Conservation (phyloP, 1,140 invertebrate species). For the Zophobas morio region DNA sequence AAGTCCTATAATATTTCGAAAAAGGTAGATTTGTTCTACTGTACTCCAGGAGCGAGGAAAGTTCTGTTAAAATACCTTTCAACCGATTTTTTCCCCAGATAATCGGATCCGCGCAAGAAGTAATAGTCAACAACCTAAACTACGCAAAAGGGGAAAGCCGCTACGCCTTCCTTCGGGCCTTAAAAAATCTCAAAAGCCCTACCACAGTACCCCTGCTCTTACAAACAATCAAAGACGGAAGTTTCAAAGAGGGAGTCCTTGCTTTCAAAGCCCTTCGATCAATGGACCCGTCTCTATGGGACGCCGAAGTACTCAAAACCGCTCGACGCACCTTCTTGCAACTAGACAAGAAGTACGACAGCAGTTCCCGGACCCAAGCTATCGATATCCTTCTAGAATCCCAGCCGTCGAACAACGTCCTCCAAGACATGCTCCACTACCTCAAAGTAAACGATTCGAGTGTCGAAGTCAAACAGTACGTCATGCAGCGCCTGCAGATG, state of each 20-base stretch:
- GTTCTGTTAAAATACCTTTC: too few species aligned
- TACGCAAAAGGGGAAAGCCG: constrained; percentile 73
- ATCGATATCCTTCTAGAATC: constrained; percentile 80
- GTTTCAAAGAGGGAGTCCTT: constrained; percentile 71
- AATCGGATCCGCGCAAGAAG: constrained; percentile 66
- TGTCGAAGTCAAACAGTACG: constrained; percentile 79
- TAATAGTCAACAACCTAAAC: constrained; percentile 70
- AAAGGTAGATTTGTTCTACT: too few species aligned
- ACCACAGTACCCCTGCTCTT: constrained; percentile 74
- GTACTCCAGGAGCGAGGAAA: too few species aligned
- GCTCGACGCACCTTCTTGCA: constrained; percentile 78
- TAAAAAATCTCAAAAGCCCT: constrained; percentile 77
- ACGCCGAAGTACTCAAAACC: constrained; percentile 68
- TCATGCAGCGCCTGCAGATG: constrained; percentile 77
- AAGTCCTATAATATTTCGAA: not conserved
- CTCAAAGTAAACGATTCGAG: constrained; percentile 71
- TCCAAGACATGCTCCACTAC: constrained; percentile 73
- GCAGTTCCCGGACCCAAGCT: constrained; percentile 80
- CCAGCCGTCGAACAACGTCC: constrained; percentile 69
- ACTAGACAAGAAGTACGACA: constrained; percentile 75
- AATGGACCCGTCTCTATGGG: constrained; percentile 70
- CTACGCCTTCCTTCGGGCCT: constrained; percentile 75
- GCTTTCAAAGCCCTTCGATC: constrained; percentile 78
- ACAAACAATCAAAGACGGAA: constrained; percentile 67
- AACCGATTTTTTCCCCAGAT: constrained; percentile 12